A percentile compares a stretch with the other conserved stretches of the same genome.
Evolutionary conservation across 2,888 invertebrate genomes (phyloP).

Genomic region (Ceriagrion tenellum): DNA sequence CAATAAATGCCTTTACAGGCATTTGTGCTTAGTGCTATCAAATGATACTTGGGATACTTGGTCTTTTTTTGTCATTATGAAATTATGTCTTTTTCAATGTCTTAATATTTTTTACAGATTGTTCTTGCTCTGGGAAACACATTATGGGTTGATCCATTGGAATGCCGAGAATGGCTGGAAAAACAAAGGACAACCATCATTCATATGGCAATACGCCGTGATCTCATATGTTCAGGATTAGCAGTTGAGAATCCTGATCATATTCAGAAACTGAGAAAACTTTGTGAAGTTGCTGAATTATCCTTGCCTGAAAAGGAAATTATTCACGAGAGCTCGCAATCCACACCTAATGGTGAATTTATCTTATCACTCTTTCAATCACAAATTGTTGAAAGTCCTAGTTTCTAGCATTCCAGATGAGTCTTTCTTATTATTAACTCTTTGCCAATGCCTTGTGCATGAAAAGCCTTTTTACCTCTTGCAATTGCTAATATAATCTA

Average conservation of each 20-base stretch:
- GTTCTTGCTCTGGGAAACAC: constrained; percentile 82
- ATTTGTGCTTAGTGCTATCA: too few species aligned
- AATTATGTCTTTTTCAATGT: constrained; percentile 73
- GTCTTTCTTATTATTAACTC: too few species aligned
- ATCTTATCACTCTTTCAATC: background rate
- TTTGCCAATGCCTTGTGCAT: too few species aligned
- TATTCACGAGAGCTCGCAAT: constrained; percentile 56
- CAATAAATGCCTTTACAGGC: too few species aligned
- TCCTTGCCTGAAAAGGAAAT: constrained; percentile 73
- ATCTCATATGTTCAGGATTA: constrained; percentile 78
- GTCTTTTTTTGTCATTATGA: background rate
- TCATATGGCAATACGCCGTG: constrained; percentile 80
- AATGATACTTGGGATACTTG: too few species aligned
- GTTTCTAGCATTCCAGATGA: too few species aligned
- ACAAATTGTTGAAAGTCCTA: too few species aligned
- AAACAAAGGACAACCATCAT: constrained; percentile 79
- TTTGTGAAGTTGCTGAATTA: constrained; percentile 77
- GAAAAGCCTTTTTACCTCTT: too few species aligned
- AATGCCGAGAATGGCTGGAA: constrained; percentile 80
- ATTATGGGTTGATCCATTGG: constrained; percentile 84
- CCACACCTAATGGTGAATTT: background rate
- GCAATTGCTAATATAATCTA: too few species aligned
- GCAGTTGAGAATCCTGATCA: constrained; percentile 79
- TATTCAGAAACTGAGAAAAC: constrained; percentile 78
- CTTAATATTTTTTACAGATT: constrained; percentile 76